phyloP scores from a whole-genome alignment of 2,113 vertebrate genomes.

The Scomber colias region DNA sequence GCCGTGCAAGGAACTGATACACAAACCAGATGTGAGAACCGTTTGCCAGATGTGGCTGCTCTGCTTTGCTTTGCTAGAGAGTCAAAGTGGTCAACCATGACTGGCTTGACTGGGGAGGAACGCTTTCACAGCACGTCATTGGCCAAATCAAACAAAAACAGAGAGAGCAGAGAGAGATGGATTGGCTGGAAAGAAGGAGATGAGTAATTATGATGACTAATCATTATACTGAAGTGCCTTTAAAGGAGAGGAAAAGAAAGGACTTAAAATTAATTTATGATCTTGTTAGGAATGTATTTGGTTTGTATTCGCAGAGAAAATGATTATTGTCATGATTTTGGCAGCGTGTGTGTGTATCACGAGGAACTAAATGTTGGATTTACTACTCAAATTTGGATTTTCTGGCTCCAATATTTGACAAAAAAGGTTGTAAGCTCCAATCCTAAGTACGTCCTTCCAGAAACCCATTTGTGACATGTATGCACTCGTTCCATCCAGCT shows the following conservation, averaged over 20 bases:
- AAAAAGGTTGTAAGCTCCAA: neutral
- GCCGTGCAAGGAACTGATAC: constrained; percentile 68
- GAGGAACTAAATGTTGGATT: neutral
- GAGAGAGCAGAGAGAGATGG: constrained; percentile 38
- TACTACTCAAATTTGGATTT: neutral
- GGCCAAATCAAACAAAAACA: constrained; percentile 75
- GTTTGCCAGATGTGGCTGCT: constrained; percentile 76
- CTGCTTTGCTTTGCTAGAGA: constrained; percentile 64
- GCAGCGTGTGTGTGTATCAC: neutral
- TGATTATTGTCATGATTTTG: constrained; percentile 6
- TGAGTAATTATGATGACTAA: constrained; percentile 52
- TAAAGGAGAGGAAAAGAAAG: constrained; percentile 25
- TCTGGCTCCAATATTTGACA: neutral
- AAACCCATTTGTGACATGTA: constrained; percentile 4
- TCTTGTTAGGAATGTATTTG: constrained; percentile 14
- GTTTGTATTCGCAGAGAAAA: constrained; percentile 13
- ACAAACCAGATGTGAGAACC: constrained; percentile 76
- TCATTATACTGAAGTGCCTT: constrained; percentile 42
- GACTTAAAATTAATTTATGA: neutral
- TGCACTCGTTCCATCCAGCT: constrained; percentile 1
- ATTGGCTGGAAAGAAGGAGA: constrained; percentile 54
- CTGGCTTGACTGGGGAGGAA: constrained; percentile 68
- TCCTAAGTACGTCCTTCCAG: neutral
- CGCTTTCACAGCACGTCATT: constrained; percentile 63
- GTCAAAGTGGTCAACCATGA: constrained; percentile 72